Conservation (phyloP, 2,888 invertebrate genomes). For the Euzophera pinguis region DNA sequence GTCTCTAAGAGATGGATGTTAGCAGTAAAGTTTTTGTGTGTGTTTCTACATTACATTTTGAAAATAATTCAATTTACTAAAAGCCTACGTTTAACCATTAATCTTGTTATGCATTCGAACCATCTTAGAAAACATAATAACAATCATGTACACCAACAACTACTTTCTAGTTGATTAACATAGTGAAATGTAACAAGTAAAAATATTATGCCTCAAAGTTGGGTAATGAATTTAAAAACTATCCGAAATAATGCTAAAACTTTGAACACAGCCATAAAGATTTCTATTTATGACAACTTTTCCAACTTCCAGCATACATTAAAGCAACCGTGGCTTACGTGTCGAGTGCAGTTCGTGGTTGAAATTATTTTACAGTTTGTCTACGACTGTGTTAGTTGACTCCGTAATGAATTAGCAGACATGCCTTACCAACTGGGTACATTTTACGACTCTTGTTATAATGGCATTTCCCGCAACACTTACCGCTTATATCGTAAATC, state of each 20-base stretch:
- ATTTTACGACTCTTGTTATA: neutral
- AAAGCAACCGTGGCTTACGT: neutral
- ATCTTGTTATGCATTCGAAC: too few relatives aligned
- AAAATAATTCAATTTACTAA: too few relatives aligned
- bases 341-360: neutral
- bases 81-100: too few relatives aligned
- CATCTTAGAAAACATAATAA: too few relatives aligned
- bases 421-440: neutral
- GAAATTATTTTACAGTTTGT: neutral
- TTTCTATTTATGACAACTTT: neutral
- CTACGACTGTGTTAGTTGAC: neutral
- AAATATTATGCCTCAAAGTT: too few relatives aligned
- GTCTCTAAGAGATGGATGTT: too few relatives aligned
- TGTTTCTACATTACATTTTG: too few relatives aligned
- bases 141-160: too few relatives aligned
- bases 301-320: conserved; percentile 3
- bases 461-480: neutral
- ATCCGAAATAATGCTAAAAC: neutral
- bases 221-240: neutral
- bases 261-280: neutral
- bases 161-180: too few relatives aligned
- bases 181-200: too few relatives aligned
- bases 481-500: neutral
- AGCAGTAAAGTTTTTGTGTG: too few relatives aligned
- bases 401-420: neutral